These are phyloP conservation scores for Serilophus lunatus DNA, from an alignment of 2,113 vertebrate genomes.

Conservation along the genomic window DNA sequence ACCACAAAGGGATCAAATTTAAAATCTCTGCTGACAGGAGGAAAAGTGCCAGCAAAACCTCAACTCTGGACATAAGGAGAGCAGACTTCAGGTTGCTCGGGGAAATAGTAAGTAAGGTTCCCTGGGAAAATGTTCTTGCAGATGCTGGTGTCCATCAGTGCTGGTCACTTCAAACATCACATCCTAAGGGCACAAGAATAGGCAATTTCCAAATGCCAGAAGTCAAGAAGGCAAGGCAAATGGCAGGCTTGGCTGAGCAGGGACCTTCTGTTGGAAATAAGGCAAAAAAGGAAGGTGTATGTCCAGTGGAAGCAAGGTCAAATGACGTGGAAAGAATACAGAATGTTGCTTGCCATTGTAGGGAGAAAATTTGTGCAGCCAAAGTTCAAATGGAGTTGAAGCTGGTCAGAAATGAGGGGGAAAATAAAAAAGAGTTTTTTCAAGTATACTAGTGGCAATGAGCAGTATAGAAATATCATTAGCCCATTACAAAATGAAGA, in stretches of 20 bases:
- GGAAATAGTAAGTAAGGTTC: neutral
- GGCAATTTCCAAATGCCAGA: neutral
- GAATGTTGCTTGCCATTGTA: neutral
- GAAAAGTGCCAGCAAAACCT: neutral
- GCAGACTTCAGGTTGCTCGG: neutral
- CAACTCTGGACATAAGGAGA: neutral
- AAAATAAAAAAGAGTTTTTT: neutral
- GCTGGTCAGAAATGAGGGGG: neutral
- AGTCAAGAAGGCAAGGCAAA: neutral
- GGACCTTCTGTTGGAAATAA: neutral
- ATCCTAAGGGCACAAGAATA: neutral
- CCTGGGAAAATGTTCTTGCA: neutral
- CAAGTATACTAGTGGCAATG: neutral
- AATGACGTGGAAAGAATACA: neutral
- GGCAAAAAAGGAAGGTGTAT: neutral
- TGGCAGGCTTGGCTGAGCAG: neutral
- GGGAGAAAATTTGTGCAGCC: neutral
- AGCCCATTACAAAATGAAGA: neutral
- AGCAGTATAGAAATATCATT: neutral
- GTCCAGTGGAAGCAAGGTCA: neutral
- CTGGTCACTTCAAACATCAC: neutral
- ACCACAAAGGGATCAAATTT: neutral
- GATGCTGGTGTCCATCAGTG: neutral
- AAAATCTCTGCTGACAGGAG: neutral
- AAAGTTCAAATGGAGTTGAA: neutral